These are phyloP conservation scores for Clarias batrachus DNA, from an alignment of 2,113 vertebrate species.

Conservation along the genomic window DNA sequence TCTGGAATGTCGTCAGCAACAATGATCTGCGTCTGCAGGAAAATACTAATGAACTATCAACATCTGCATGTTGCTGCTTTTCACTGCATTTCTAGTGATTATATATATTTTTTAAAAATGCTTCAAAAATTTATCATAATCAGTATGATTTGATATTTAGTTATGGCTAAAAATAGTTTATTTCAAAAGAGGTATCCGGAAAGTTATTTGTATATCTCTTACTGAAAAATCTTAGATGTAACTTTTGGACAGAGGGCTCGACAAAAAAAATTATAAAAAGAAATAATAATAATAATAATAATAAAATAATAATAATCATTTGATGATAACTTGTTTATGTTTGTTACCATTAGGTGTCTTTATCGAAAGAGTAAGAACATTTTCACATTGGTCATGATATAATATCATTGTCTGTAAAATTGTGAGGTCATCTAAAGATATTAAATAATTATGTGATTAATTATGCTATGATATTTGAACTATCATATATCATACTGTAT, in stretches of 20 bases:
- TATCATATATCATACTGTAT: too few species aligned
- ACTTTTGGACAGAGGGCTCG: constrained; percentile 55
- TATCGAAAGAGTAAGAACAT: not conserved
- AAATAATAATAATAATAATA: not conserved
- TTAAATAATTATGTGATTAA: not conserved
- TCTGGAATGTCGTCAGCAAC: not conserved
- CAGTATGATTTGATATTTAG: not conserved
- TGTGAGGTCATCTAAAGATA: constrained; percentile 7
- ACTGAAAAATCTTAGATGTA: constrained; percentile 25
- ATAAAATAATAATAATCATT: constrained; percentile 5
- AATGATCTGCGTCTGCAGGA: not conserved
- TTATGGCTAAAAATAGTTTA: not conserved
- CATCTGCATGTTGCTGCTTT: not conserved
- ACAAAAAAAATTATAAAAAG: constrained; percentile 22
- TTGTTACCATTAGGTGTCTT: not conserved
- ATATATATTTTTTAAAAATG: not conserved
- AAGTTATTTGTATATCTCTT: not conserved
- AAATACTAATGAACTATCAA: not conserved
- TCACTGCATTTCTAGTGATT: constrained; percentile 13
- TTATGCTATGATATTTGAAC: not conserved
- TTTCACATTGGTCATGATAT: not conserved
- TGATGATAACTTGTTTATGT: constrained; percentile 6
- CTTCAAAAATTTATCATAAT: not conserved
- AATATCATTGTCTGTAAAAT: not conserved
- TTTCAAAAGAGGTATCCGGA: not conserved